Evolutionary conservation across 1,140 invertebrate genomes (phyloP).

Genomic region (Lamellibrachia luymesi): DNA sequence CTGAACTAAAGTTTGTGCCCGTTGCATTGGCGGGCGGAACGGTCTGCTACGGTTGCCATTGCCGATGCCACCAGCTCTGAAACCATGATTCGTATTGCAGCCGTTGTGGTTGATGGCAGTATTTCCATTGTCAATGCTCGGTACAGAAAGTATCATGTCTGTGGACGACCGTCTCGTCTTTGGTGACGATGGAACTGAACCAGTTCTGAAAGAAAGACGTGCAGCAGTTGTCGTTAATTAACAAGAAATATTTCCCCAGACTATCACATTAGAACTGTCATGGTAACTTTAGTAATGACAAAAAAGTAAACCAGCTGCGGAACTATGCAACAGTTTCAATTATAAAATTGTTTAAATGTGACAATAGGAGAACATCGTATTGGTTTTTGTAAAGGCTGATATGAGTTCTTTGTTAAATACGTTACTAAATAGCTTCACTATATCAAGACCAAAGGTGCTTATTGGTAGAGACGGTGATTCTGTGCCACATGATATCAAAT

Average conservation of each 20-base stretch:
- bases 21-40: slow-evolving; percentile 32
- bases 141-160: not conserved
- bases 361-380: not conserved
- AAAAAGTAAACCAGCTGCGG: not conserved
- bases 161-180: not conserved
- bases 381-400: too few species aligned
- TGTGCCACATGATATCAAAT: too few species aligned
- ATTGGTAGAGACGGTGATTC: too few species aligned
- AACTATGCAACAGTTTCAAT: not conserved
- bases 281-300: not conserved
- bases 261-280: not conserved
- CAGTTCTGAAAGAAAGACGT: slow-evolving; percentile 37
- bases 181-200: slow-evolving; percentile 43
- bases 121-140: not conserved
- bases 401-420: too few species aligned
- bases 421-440: too few species aligned
- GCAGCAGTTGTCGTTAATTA: not conserved
- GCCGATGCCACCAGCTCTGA: slow-evolving; percentile 7
- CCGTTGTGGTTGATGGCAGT: slow-evolving; percentile 9
- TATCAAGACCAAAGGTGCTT: too few species aligned
- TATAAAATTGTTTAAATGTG: not conserved
- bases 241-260: not conserved
- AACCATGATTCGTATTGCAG: not conserved
- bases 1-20: slow-evolving; percentile 42
- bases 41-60: slow-evolving; percentile 42